A percentile compares a stretch with the other conserved stretches of the same genome.
Conservation (phyloP, 2,113 vertebrate species). For the Tachycineta bicolor region DNA sequence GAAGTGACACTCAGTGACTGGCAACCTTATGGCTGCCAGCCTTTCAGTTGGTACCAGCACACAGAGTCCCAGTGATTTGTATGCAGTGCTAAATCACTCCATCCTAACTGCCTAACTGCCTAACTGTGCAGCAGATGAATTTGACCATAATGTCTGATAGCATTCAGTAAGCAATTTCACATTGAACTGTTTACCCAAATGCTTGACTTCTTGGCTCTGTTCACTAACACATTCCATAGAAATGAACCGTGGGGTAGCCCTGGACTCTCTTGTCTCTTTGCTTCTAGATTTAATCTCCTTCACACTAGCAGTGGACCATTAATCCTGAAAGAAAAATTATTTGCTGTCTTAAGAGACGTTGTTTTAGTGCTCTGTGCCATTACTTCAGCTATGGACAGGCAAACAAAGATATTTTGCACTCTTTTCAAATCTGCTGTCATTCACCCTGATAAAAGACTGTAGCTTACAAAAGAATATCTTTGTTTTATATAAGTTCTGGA, state of each 20-base stretch:
- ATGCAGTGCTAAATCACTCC: slow-evolving; percentile 47
- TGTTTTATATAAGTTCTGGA: not conserved
- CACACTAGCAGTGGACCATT: not conserved
- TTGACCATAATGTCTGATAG: slow-evolving; percentile 41
- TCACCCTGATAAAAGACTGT: not conserved
- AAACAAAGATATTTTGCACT: not conserved
- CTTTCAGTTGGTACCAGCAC: not conserved
- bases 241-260: not conserved
- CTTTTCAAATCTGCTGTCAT: slow-evolving; percentile 9
- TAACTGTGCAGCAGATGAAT: slow-evolving; percentile 44
- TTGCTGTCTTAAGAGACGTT: not conserved
- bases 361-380: slow-evolving; percentile 35
- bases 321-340: slow-evolving; percentile 58
- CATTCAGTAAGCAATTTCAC: slow-evolving; percentile 54
- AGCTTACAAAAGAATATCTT: slow-evolving; percentile 7
- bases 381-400: slow-evolving; percentile 16
- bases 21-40: slow-evolving; percentile 33
- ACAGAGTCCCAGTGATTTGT: slow-evolving; percentile 20
- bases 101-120: too few species aligned
- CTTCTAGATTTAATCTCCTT: slow-evolving; percentile 38
- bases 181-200: slow-evolving; percentile 56
- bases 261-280: not conserved
- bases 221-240: slow-evolving; percentile 55
- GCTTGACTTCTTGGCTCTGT: slow-evolving; percentile 66
- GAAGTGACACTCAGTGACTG: slow-evolving; percentile 13